These are phyloP conservation scores for Apis florea DNA, from an alignment of 1,140 invertebrate species.

Conservation along the genomic window DNA sequence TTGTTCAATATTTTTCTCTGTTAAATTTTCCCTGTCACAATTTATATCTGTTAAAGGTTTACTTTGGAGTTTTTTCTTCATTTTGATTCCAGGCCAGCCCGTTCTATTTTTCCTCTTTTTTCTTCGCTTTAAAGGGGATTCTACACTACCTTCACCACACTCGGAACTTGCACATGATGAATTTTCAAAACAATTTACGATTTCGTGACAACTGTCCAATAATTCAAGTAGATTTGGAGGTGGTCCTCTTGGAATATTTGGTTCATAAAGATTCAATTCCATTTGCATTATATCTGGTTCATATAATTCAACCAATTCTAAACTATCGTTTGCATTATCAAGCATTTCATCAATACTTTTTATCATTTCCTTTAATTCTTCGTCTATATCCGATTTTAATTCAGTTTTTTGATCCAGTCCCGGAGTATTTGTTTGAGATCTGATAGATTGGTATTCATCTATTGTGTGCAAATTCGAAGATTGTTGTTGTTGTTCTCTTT, in stretches of 20 bases:
- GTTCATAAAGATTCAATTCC: constrained; percentile 45
- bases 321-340: constrained; percentile 36
- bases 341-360: constrained; percentile 76
- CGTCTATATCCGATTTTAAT: constrained; percentile 68
- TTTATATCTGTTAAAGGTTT: constrained; percentile 24
- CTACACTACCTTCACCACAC: constrained; percentile 71
- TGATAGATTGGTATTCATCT: constrained; percentile 60
- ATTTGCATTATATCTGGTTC: constrained; percentile 63
- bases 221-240: constrained; percentile 75
- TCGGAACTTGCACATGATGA: constrained; percentile 77
- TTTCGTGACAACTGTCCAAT: constrained; percentile 74
- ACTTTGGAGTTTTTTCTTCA: constrained; percentile 71
- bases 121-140: constrained; percentile 72
- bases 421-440: constrained; percentile 38
- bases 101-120: constrained; percentile 82
- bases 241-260: constrained; percentile 67
- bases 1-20: constrained; percentile 30
- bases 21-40: constrained; percentile 41
- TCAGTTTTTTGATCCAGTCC: constrained; percentile 46
- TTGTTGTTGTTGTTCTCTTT: constrained; percentile 71
- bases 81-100: constrained; percentile 83
- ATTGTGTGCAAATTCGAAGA: constrained; percentile 56
- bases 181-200: constrained; percentile 70
- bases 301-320: constrained; percentile 66
- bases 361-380: constrained; percentile 72